Evolutionary conservation across 2,888 invertebrate species (phyloP).

Genomic region (Campoletis raptor): DNA sequence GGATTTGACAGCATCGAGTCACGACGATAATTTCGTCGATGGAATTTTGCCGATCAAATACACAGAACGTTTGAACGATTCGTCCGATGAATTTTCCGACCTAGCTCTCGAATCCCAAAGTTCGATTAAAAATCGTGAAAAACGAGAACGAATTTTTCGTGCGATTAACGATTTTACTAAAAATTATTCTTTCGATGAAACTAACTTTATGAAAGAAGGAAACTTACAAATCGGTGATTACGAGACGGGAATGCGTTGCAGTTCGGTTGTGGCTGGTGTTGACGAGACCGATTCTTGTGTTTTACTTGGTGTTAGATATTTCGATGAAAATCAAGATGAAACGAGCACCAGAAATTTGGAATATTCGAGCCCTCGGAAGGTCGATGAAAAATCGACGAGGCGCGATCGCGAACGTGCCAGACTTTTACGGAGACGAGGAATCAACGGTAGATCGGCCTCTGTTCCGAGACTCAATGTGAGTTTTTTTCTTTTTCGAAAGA

Average conservation of each 20-base stretch:
- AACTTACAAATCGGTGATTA: slow-evolving; percentile 29
- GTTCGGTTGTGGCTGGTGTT: slow-evolving; percentile 68
- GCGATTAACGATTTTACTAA: neutral
- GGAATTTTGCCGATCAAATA: slow-evolving; percentile 68
- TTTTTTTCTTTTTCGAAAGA: slow-evolving; percentile 27
- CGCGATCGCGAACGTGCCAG: slow-evolving; percentile 83
- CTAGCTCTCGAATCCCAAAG: neutral
- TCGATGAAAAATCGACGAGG: slow-evolving; percentile 79
- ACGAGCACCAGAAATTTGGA: neutral
- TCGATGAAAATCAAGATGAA: slow-evolving; percentile 71
- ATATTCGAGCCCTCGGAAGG: slow-evolving; percentile 71
- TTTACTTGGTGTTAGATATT: slow-evolving; percentile 77
- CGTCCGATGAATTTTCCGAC: slow-evolving; percentile 19
- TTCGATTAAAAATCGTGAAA: neutral
- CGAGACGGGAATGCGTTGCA: slow-evolving; percentile 64
- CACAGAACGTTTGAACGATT: slow-evolving; percentile 38
- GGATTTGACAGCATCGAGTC: slow-evolving; percentile 40
- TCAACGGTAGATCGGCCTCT: slow-evolving; percentile 84
- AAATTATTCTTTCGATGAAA: neutral
- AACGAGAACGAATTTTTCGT: neutral
- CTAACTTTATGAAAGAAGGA: slow-evolving; percentile 11
- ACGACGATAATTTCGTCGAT: slow-evolving; percentile 43
- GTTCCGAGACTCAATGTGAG: slow-evolving; percentile 84
- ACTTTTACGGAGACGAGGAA: slow-evolving; percentile 81
- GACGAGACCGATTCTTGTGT: slow-evolving; percentile 80